phyloP scores from a whole-genome alignment of 2,888 invertebrate species.

The Dryobotodes eremita region DNA sequence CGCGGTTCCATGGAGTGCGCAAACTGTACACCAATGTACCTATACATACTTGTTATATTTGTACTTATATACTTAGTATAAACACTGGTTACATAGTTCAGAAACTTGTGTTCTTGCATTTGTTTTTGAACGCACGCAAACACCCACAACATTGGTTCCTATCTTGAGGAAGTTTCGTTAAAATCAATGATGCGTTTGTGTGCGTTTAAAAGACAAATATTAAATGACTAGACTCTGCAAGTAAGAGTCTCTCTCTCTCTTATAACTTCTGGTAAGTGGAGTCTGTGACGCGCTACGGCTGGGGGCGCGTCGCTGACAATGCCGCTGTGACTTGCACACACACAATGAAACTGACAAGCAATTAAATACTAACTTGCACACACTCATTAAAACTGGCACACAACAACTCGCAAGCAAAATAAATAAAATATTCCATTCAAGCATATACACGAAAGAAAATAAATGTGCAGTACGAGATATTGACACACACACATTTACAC shows the following conservation, averaged over 20 bases:
- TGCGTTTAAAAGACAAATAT: not conserved
- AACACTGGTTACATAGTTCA: not conserved
- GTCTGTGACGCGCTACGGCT: slow-evolving; percentile 49
- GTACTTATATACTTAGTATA: slow-evolving; percentile 30
- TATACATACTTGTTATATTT: slow-evolving; percentile 49
- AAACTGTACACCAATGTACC: slow-evolving; percentile 35
- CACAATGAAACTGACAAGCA: not conserved
- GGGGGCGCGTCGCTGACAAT: slow-evolving; percentile 42
- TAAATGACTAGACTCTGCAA: not conserved
- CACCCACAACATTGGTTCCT: not conserved
- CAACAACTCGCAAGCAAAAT: not conserved
- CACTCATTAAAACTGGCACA: not conserved
- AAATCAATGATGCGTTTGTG: not conserved
- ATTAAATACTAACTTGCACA: slow-evolving; percentile 1
- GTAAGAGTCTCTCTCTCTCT: not conserved
- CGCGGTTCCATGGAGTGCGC: slow-evolving; percentile 38
- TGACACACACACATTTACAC: not conserved
- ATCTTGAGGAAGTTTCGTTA: not conserved
- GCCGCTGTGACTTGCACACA: not conserved
- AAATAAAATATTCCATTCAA: not conserved
- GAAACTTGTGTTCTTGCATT: slow-evolving; percentile 3
- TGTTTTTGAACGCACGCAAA: not conserved
- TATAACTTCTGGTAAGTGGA: not conserved
- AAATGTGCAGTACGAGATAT: not conserved
- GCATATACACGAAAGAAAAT: not conserved